Conservation (phyloP, 1,140 invertebrate species). For the Conus ventricosus region DNA sequence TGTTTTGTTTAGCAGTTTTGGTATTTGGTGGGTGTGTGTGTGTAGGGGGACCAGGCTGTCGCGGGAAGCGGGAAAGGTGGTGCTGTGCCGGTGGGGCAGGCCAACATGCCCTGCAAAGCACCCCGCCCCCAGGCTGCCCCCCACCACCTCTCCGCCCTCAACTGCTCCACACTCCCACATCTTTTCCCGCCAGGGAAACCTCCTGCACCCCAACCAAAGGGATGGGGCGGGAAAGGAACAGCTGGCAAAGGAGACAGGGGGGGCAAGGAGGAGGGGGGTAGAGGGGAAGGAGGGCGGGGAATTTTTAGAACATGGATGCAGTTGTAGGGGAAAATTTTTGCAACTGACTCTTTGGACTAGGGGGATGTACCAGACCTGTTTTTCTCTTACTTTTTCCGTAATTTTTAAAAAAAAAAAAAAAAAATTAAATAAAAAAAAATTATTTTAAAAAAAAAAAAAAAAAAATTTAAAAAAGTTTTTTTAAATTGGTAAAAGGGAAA, state of each 20-base stretch:
- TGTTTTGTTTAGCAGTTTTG: no score
- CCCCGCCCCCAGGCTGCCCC: constrained; percentile 68
- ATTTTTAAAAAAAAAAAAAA: no score
- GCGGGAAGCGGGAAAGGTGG: constrained; percentile 71
- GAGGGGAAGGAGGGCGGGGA: not conserved
- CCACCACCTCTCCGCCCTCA: constrained; percentile 64
- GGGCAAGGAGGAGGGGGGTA: not conserved
- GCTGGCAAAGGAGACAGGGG: not conserved
- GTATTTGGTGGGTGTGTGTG: no score
- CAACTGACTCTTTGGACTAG: no score
- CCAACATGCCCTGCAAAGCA: constrained; percentile 69
- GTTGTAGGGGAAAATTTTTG: not conserved
- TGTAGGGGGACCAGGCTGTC: constrained; percentile 59
- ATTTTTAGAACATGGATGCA: not conserved
- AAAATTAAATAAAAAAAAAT: no score
- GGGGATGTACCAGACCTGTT: no score
- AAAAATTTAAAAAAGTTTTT: no score
- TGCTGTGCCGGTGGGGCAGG: constrained; percentile 68
- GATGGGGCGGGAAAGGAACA: not conserved
- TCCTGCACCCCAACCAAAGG: constrained; percentile 52
- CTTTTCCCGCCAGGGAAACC: constrained; percentile 66
- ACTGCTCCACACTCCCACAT: constrained; percentile 64
- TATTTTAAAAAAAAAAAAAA: no score
- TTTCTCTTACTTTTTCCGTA: no score
- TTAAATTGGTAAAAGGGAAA: no score